phyloP scores from a whole-genome alignment of 2,797 vertebrate genomes.

The Enteromius argenteus region DNA sequence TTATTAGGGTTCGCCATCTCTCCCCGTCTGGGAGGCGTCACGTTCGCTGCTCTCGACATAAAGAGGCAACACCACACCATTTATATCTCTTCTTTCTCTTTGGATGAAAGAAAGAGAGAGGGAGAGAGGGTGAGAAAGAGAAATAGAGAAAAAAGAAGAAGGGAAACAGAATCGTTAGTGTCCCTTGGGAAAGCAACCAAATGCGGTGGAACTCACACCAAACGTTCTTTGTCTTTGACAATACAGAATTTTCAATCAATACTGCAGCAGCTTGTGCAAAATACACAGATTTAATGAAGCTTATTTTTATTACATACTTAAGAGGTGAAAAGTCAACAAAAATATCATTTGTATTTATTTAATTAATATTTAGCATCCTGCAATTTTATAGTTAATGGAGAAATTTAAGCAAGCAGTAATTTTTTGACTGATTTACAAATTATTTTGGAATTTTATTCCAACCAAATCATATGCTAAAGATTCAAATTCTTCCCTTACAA shows the following conservation, averaged over 20 bases:
- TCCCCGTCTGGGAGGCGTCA: constrained; percentile 80
- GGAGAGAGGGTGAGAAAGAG: constrained; percentile 4
- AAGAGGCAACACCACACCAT: constrained; percentile 77
- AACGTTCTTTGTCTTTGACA: constrained; percentile 50
- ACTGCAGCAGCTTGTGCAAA: constrained; percentile 2
- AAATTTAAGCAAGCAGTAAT: neutral
- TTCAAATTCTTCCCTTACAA: neutral
- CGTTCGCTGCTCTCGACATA: constrained; percentile 78
- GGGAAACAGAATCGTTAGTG: constrained; percentile 75
- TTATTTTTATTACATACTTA: neutral
- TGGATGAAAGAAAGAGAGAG: constrained; percentile 69
- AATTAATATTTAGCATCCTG: neutral
- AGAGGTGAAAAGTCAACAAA: neutral
- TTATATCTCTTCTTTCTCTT: constrained; percentile 77
- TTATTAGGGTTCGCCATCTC: constrained; percentile 83
- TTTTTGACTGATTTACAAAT: neutral
- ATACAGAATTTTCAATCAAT: constrained; percentile 34
- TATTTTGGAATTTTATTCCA: neutral
- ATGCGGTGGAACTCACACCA: constrained; percentile 66
- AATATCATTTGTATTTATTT: neutral
- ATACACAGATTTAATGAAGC: neutral
- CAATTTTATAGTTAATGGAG: neutral
- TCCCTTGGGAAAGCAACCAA: constrained; percentile 74
- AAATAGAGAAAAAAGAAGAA: constrained; percentile 51
- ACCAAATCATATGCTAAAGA: neutral